Evolutionary conservation across 2,888 invertebrate species (phyloP), one percentile per base, ranked within the genome.

Genomic region (Patella depressa): DNA sequence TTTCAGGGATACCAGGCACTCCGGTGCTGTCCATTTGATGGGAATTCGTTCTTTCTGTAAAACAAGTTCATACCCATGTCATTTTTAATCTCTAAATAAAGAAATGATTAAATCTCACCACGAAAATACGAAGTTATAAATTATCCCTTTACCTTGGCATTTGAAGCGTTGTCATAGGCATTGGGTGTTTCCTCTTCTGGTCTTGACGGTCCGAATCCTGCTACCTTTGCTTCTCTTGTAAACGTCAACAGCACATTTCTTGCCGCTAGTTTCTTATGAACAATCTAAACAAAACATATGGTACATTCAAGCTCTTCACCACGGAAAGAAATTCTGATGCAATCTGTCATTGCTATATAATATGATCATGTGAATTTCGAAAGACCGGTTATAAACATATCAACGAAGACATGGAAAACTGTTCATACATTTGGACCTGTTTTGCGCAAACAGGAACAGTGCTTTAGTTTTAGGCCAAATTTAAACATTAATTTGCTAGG

Each of bases 251-350:
- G 76, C 45, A 85, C 73, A 74, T 86, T 86, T 70, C 85, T 78
- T 9, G 86, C 86, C 0, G 86, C 86, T 17, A 86, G 80, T 11
- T 84, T 81, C 12, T 83, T 79, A 74, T 86, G 86, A 2, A 83
- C 79, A 76, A 86, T 82, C 85, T 85, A 70, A 45, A 45, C 73
- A 74, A 53, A 78, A 53, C 70, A 29, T 54, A 3, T 14, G 24
- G 11, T 45, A 45, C 1, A 45, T 7, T 45, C 45, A 45, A 45
- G 45, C 45, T 1, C 9, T 45, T 45, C 45, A 45, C 9, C 45
- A 9, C 0, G 45, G 45, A 45, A 45, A 45, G 45, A 45, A 45
- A 45, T 45, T 9, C 9, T 45, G 7, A 45, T 5, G 34, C 5
- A 34, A 34, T 34, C 34, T 5, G 4, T 34, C 4, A 45, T 45